Evolutionary conservation across 2,797 vertebrate species (phyloP), one percentile per base, ranked within the genome.

Genomic region (Luscinia luscinia): DNA sequence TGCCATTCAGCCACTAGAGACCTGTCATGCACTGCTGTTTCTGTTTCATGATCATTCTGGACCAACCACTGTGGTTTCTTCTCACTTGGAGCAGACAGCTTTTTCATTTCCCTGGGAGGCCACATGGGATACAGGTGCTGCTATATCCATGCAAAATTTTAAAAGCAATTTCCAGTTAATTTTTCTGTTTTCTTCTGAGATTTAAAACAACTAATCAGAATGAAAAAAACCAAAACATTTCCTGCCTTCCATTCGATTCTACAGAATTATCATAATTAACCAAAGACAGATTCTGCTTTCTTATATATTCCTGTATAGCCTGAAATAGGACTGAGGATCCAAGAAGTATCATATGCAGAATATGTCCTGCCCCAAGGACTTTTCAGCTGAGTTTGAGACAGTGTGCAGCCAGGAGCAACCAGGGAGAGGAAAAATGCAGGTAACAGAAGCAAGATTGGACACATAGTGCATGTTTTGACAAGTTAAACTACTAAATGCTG

Each of bases 71-170:
- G 34, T 28, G 18, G 19, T 28, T 46, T 30, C n/a, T 81, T 89
- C 63, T 86, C n/a, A 27, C 36, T 81, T 80, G 58, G 21, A 63
- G 62, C 36, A 78, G 27, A 64, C 3, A 86, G 26, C 4, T 68
- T 91, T 92, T 74, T 81, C 54, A 52, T 92, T 96, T 89, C 27
- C 30, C 36, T 76, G 40, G 18, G n/a, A 84, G 80, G 12, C 9
- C 82, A 58, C 58, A 16, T 9, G 51, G 66, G 62, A 45, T 15
- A 63, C 51, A 73, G 55, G 49, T 77, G 14, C 5, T 40, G 8
- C 66, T 80, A 27, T 58, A 75, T 4, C 12, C 28, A 54, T 15
- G 12, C 9, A 91, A 46, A 73, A 27, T 86, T 92, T 91, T 52
- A 32, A 38, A 73, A 81, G 45, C 9, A 88, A 81, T 86, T 91